phyloP scores from a whole-genome alignment of 2,113 vertebrate species.

The Ciconia boyciana region DNA sequence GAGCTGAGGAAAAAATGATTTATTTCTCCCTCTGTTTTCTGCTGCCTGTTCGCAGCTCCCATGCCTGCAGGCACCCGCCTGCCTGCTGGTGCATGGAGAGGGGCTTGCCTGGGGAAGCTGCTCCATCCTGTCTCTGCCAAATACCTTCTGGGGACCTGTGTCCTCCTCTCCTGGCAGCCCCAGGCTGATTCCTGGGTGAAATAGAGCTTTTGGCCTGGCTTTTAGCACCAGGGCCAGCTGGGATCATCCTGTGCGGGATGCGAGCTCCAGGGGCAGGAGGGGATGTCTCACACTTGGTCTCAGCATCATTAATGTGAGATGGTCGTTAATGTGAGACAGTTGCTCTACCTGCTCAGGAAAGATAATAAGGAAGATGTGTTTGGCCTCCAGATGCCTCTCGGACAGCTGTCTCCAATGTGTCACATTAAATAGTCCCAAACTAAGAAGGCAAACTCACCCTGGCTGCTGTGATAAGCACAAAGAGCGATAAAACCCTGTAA shows the following conservation, averaged over 20 bases:
- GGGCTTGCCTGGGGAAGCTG: not conserved
- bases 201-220: not conserved
- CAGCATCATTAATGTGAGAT: not conserved
- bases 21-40: not conserved
- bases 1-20: not conserved
- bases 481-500: not conserved
- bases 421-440: not conserved
- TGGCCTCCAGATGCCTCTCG: not conserved
- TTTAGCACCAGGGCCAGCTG: not conserved
- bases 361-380: constrained; percentile 8
- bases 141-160: not conserved
- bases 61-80: not conserved
- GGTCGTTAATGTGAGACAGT: not conserved
- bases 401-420: not conserved
- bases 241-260: not conserved
- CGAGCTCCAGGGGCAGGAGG: accelerated
- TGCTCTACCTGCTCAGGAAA: not conserved
- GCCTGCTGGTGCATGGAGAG: not conserved
- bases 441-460: not conserved
- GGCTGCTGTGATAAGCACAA: not conserved
- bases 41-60: not conserved
- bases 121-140: not conserved
- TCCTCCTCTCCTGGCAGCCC: not conserved
- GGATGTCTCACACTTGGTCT: not conserved
- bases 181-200: not conserved